Evolutionary conservation across 2,797 vertebrate species (phyloP).

Genomic region (Galago senegalensis): DNA sequence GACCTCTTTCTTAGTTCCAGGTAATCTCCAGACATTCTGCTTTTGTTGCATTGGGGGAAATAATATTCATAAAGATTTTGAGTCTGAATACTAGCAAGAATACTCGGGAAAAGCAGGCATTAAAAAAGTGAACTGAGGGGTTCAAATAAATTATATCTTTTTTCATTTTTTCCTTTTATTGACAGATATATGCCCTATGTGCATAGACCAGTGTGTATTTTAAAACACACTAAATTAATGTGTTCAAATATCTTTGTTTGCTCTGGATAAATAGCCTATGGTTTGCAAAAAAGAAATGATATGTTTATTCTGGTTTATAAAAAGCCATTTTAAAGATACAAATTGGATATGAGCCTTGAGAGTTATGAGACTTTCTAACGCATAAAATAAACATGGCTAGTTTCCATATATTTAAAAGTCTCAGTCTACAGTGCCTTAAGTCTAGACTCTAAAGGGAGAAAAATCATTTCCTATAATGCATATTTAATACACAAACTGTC

Average conservation of each 20-base stretch:
- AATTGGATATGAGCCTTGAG: constrained; percentile 79
- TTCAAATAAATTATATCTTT: neutral
- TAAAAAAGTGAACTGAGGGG: neutral
- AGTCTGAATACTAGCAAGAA: constrained; percentile 8
- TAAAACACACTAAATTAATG: constrained; percentile 70
- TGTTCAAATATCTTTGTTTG: constrained; percentile 75
- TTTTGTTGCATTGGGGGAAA: neutral
- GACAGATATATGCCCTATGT: neutral
- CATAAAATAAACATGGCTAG: constrained; percentile 84
- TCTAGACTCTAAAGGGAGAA: constrained; percentile 81
- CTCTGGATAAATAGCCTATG: constrained; percentile 68
- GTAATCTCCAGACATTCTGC: neutral
- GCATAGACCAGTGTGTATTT: neutral
- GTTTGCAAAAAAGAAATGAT: constrained; percentile 79
- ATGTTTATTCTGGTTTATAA: constrained; percentile 83
- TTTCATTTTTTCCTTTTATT: neutral
- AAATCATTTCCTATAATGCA: constrained; percentile 85
- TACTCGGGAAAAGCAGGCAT: neutral
- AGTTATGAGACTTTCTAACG: constrained; percentile 80
- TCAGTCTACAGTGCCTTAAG: constrained; percentile 73
- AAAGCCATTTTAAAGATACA: constrained; percentile 80
- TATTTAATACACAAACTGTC: constrained; percentile 86
- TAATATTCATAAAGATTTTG: constrained; percentile 2
- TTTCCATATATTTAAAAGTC: constrained; percentile 83
- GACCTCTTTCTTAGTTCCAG: neutral